A percentile compares a stretch with the other conserved stretches of the same genome.
phyloP scores from a whole-genome alignment of 2,888 invertebrate genomes.

The Morpho achilles region DNA sequence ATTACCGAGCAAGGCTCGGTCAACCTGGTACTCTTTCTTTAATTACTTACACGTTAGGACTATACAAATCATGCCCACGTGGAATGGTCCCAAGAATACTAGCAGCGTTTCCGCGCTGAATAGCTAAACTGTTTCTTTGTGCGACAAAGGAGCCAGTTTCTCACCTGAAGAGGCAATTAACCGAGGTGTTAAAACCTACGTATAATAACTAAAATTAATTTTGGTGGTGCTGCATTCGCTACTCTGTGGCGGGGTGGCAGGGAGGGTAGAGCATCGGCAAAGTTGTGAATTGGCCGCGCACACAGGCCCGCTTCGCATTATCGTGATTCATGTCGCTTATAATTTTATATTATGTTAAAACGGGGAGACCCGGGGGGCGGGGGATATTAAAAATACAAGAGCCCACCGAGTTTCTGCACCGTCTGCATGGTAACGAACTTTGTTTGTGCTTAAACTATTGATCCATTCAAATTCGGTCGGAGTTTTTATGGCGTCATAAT shows the following conservation, averaged over 20 bases:
- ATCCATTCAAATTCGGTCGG: slow-evolving; percentile 45
- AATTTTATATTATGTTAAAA: slow-evolving; percentile 79
- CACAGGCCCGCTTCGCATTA: slow-evolving; percentile 68
- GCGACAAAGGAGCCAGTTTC: too few species aligned
- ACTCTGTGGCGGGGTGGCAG: slow-evolving; percentile 33
- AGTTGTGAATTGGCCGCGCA: slow-evolving; percentile 75
- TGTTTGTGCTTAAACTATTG: slow-evolving; percentile 71
- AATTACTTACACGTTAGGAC: too few species aligned
- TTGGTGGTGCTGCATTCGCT: slow-evolving; percentile 6
- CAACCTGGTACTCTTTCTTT: too few species aligned
- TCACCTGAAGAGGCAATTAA: too few species aligned
- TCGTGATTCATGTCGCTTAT: slow-evolving; percentile 78
- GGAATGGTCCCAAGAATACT: too few species aligned
- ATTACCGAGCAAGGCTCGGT: too few species aligned
- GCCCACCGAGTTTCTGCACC: slow-evolving; percentile 58
- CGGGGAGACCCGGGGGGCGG: slow-evolving; percentile 49
- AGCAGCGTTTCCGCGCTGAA: too few species aligned
- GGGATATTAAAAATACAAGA: slow-evolving; percentile 76
- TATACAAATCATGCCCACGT: too few species aligned
- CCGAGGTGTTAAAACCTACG: too few species aligned
- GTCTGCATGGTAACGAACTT: slow-evolving; percentile 67
- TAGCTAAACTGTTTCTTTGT: too few species aligned
- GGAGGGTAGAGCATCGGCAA: slow-evolving; percentile 47
- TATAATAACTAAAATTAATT: background rate
- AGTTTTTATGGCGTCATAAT: slow-evolving; percentile 29